These are phyloP conservation scores for Octomys mimax DNA, from an alignment of 2,797 vertebrate species.

Conservation along the genomic window DNA sequence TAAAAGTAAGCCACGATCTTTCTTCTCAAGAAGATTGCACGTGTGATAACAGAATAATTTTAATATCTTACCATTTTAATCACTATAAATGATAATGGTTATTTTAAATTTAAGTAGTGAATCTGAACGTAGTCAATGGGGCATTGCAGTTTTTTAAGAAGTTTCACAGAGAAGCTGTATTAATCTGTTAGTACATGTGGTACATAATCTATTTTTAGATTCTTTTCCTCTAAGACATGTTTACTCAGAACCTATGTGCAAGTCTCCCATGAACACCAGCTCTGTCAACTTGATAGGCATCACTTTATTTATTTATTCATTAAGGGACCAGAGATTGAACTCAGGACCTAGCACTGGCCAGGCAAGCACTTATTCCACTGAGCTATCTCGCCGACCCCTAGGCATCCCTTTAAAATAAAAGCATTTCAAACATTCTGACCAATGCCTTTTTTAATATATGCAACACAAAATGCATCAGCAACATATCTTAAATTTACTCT, in stretches of 20 bases:
- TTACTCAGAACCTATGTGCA: background rate
- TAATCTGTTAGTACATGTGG: background rate
- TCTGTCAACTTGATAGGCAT: background rate
- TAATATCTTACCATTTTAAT: background rate
- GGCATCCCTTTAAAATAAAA: conserved; percentile 1
- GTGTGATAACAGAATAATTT: background rate
- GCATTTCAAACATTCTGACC: background rate
- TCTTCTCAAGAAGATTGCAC: background rate
- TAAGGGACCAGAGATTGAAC: no score
- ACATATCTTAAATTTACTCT: background rate
- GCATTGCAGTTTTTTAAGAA: background rate
- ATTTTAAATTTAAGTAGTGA: background rate
- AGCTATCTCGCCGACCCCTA: no score
- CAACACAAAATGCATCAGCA: background rate
- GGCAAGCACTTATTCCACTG: no score
- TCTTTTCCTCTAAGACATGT: background rate
- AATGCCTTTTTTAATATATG: background rate
- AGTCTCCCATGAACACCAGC: background rate
- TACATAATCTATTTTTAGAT: background rate
- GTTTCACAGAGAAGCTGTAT: background rate
- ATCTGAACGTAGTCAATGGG: background rate
- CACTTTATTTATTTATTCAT: no score
- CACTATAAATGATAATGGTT: background rate
- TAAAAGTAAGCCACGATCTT: background rate
- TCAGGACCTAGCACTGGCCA: no score